phyloP scores from a whole-genome alignment of 2,113 vertebrate species.

The Cairina moschata region DNA sequence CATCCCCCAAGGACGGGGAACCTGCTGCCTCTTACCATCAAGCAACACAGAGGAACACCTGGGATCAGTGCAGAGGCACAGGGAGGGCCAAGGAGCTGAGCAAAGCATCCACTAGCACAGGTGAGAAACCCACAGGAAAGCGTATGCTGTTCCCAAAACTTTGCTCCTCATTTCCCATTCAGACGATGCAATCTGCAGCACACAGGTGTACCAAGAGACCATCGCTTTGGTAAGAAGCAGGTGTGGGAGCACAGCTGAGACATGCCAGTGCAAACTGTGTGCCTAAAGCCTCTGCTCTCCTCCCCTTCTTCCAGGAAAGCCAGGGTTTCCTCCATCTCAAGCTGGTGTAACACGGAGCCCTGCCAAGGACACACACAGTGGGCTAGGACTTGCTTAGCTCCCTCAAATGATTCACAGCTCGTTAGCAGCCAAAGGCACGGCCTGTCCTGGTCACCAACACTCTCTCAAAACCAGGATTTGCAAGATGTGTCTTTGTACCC shows the following conservation, averaged over 20 bases:
- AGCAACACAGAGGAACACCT: not conserved
- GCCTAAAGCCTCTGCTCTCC: not conserved
- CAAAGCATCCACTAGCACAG: not conserved
- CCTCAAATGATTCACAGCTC: not conserved
- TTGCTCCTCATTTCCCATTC: not conserved
- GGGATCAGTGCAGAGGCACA: not conserved
- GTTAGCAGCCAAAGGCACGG: not conserved
- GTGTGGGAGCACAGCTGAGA: not conserved
- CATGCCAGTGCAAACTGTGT: rapidly evolving
- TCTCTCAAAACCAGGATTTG: not conserved
- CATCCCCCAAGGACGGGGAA: not conserved
- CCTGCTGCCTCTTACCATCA: not conserved
- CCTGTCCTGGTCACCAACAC: not conserved
- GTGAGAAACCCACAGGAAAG: not conserved
- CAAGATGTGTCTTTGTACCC: not conserved
- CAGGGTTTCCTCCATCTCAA: not conserved
- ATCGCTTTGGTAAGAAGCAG: not conserved
- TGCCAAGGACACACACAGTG: not conserved
- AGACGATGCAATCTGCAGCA: not conserved
- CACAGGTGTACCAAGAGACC: not conserved
- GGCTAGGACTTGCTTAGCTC: not conserved
- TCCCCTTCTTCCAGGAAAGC: not conserved
- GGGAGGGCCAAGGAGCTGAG: not conserved
- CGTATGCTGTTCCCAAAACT: not conserved
- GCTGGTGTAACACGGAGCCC: not conserved